Evolutionary conservation across 2,888 invertebrate genomes (phyloP).

Genomic region (Taphrorychus bicolor): DNA sequence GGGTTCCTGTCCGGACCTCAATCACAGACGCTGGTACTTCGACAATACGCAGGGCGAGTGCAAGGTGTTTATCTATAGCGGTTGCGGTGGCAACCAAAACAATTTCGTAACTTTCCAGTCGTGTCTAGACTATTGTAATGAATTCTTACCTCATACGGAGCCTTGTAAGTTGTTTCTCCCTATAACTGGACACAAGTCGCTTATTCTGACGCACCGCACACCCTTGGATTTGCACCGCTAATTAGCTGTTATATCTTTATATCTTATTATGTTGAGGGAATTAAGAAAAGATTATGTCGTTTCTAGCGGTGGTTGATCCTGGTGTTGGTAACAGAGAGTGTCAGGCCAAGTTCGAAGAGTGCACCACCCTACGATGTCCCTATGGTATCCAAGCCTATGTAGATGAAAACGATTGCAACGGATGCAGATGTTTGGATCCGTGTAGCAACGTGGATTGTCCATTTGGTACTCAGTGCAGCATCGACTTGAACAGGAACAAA

Average conservation of each 20-base stretch:
- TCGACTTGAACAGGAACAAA: slow-evolving; percentile 64
- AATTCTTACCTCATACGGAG: slow-evolving; percentile 51
- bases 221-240: background rate
- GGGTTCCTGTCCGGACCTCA: slow-evolving; percentile 66
- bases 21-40: slow-evolving; percentile 75
- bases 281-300: background rate
- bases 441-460: slow-evolving; percentile 71
- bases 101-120: slow-evolving; percentile 78
- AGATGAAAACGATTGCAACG: slow-evolving; percentile 70
- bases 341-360: slow-evolving; percentile 67
- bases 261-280: too few species aligned
- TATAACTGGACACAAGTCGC: too few species aligned
- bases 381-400: slow-evolving; percentile 73
- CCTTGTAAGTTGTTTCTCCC: slow-evolving; percentile 53
- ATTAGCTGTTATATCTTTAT: too few species aligned
- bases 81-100: slow-evolving; percentile 89
- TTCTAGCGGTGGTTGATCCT: slow-evolving; percentile 8
- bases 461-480: slow-evolving; percentile 72
- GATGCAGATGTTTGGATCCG: slow-evolving; percentile 79
- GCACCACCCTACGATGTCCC: slow-evolving; percentile 70
- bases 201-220: too few species aligned
- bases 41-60: slow-evolving; percentile 74
- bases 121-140: slow-evolving; percentile 69
- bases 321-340: slow-evolving; percentile 56
- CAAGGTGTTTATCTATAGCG: slow-evolving; percentile 80